Evolutionary conservation across 2,113 vertebrate genomes (phyloP).

Genomic region (Mesocricetus auratus): DNA sequence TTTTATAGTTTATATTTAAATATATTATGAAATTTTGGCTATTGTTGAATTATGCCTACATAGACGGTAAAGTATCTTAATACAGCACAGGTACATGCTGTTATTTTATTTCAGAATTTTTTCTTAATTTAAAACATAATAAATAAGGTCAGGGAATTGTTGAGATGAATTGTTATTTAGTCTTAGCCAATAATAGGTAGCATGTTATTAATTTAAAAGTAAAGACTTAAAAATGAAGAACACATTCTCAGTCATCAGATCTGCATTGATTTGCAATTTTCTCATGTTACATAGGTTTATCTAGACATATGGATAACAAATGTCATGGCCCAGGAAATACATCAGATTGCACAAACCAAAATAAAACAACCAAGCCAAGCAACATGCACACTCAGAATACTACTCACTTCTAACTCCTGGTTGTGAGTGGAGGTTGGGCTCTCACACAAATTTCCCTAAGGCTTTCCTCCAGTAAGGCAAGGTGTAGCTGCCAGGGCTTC

Average conservation of each 20-base stretch:
- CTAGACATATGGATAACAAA: slow-evolving; percentile 36
- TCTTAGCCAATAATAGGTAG: slow-evolving; percentile 33
- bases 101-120: not conserved
- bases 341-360: slow-evolving; percentile 11
- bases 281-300: not conserved
- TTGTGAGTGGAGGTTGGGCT: not conserved
- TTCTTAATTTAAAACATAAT: slow-evolving; percentile 42
- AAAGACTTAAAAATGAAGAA: slow-evolving; percentile 13
- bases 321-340: not conserved
- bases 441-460: not conserved
- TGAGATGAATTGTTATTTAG: not conserved
- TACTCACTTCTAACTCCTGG: not conserved
- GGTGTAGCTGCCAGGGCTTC: not conserved
- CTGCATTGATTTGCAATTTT: slow-evolving; percentile 6
- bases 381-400: not conserved
- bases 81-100: not conserved
- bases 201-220: not conserved
- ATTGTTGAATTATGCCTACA: slow-evolving; percentile 28
- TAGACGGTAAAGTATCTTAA: not conserved
- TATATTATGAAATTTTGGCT: slow-evolving; percentile 31
- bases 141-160: not conserved
- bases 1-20: not conserved
- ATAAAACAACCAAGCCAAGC: slow-evolving; percentile 14
- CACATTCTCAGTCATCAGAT: not conserved
- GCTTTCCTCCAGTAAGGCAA: slow-evolving; percentile 23